Conservation (phyloP, 2,797 vertebrate species). For the Botia kubotai region DNA sequence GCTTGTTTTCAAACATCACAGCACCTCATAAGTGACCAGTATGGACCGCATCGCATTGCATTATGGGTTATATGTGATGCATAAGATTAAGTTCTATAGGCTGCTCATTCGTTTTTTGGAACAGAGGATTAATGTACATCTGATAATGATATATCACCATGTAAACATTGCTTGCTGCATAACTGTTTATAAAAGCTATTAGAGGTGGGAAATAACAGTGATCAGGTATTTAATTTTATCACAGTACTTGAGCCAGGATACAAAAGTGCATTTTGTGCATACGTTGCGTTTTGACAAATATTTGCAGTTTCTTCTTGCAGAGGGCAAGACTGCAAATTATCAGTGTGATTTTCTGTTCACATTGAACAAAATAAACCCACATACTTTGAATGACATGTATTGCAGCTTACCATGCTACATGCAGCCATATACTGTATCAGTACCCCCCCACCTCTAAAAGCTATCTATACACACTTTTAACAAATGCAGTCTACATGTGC, state of each 20-base stretch:
- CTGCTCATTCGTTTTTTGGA: too few species aligned
- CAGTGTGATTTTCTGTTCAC: too few species aligned
- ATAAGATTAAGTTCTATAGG: too few species aligned
- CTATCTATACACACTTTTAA: conserved; percentile 7
- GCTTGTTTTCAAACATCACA: too few species aligned
- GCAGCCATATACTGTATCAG: not conserved
- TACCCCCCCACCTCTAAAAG: not conserved
- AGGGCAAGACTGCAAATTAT: too few species aligned
- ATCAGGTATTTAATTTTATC: not conserved
- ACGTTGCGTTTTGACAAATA: not conserved
- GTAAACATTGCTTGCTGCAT: not conserved
- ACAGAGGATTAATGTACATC: conserved; percentile 40
- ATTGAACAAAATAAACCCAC: not conserved
- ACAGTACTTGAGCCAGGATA: too few species aligned
- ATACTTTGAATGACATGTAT: not conserved
- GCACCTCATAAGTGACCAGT: not conserved
- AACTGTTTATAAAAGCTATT: conserved; percentile 3
- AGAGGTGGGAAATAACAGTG: conserved; percentile 6
- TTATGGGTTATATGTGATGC: not conserved
- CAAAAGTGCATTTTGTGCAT: not conserved
- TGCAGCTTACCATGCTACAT: not conserved
- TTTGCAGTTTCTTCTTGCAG: too few species aligned
- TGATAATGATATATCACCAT: conserved; percentile 1
- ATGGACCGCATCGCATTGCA: not conserved
- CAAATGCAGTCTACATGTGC: conserved; percentile 34